Evolutionary conservation across 2,888 invertebrate genomes (phyloP), one percentile per base, ranked within the genome.

Genomic region (Brenthis hecate): DNA sequence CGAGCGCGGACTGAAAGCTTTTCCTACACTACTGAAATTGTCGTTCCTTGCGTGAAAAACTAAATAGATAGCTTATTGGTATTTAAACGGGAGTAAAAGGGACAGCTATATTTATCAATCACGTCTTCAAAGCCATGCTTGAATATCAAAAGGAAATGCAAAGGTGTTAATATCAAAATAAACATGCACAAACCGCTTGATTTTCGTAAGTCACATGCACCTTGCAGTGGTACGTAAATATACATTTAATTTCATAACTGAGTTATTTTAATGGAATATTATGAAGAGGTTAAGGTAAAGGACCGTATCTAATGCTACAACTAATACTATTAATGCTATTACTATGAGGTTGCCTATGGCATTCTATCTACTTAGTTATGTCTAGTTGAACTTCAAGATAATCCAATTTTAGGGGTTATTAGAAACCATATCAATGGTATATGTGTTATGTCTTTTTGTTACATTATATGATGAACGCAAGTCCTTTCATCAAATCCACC

Each of bases 1-100:
- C 82, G 76, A 82, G 79, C 89, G 90, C 92, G 91, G 87, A 91
- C 91, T 91, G 86, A 88, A 79, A 81, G 81, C 81, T 85, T 86
- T 82, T 78, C 82, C 79, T 80, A 80, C 80, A 77, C 74, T 77
- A 74, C 77, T 78, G 78, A 80, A 78, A 80, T 76, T 80, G 77
- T 77, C 74, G 72, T 72, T 76, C 73, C 75, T 72, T 70, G 63
- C 64, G 73, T 76, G 75, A 76, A 77, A 85, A 86, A 86, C 82
- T 80, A 77, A 77, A 78, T 76, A 72, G 77, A 79, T 79, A 82
- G 82, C 77, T 76, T 80, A 82, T 79, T 76, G 73, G 62, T 55
- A n/a, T 70, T 75, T 68, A 75, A 72, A 72, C 78, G 74, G 48
- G 87, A 74, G 80, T 69, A 80, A 91, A 77, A 74, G 80, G 77